These are phyloP conservation scores for Oryzias melastigma DNA, from an alignment of 2,113 vertebrate species.

Conservation along the genomic window DNA sequence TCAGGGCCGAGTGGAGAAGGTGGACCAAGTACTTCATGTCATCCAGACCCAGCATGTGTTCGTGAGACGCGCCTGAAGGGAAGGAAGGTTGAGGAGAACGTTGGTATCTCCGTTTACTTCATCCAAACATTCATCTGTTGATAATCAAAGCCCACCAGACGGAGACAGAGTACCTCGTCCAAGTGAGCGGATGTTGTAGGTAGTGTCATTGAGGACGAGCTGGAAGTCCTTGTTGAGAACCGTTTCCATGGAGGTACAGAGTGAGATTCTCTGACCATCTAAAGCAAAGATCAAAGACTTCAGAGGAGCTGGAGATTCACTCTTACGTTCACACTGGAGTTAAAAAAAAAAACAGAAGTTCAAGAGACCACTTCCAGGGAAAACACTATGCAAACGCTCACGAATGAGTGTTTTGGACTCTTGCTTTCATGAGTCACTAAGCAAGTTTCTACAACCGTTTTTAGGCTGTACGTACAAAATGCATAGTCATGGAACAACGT, in stretches of 20 bases:
- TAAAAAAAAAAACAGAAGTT: too few species aligned
- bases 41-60: constrained; percentile 71
- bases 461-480: too few species aligned
- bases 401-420: too few species aligned
- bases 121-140: too few species aligned
- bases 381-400: too few species aligned
- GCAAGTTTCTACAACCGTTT: too few species aligned
- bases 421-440: too few species aligned
- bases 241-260: constrained; percentile 77
- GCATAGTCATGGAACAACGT: too few species aligned
- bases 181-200: constrained; percentile 68
- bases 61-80: constrained; percentile 41
- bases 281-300: not conserved
- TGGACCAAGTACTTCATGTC: constrained; percentile 78
- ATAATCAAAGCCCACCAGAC: too few species aligned
- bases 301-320: too few species aligned
- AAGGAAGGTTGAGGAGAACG: not conserved
- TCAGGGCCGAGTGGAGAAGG: constrained; percentile 76
- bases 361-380: too few species aligned
- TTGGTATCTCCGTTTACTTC: not conserved
- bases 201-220: constrained; percentile 76
- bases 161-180: constrained; percentile 69
- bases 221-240: constrained; percentile 82
- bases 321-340: too few species aligned
- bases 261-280: constrained; percentile 80